Evolutionary conservation across 1,140 invertebrate species (phyloP), one percentile per base, ranked within the genome.

Genomic region (Apis dorsata): DNA sequence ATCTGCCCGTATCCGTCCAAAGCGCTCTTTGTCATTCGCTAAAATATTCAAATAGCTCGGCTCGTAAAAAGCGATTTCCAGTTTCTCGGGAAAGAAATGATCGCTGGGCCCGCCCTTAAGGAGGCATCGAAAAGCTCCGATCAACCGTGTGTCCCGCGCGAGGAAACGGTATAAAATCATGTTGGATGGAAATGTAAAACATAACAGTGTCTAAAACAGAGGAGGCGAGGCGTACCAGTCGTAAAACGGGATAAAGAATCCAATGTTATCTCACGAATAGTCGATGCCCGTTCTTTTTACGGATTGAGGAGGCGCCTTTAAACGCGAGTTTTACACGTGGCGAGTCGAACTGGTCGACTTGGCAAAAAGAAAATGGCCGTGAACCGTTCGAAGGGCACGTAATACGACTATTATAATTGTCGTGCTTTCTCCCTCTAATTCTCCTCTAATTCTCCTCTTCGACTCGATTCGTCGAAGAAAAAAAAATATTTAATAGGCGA

Each of bases 401-500:
- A 90, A 92, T 86, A 79, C 84, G 81, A 0, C 24, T 24, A 60
- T 78, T 86, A 90, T 90, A 91, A 89, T 87, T 86, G 85, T 81
- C 34, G 4, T 44, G 84, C 80, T 88, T 90, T 91, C 90, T 89
- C 76, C 76, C 73, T 10, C 65, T 57, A 49, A 44, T 44, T 34
- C 34, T 12, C 28, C 28, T 10, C 65, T 57, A 49, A 44, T 44
- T 34, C 34, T 12, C 28, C 28, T n/a, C n/a, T n/a, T 51, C 55
- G 57, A 59, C 21, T 34, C 34, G 24, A 19, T 53, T 49, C 44
- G 13, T 9, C 13, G 21, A 13, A 44, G 21, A 7, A 34, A 24
- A 13, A 24, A 63, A 15, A 65, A 44, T 44, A 44, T 44, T 44
- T 44, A 44, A 44, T 44, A 44, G 34, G 0, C 5, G 34, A 44